Conservation (phyloP, 2,888 invertebrate species). For the Junonia oenone region DNA sequence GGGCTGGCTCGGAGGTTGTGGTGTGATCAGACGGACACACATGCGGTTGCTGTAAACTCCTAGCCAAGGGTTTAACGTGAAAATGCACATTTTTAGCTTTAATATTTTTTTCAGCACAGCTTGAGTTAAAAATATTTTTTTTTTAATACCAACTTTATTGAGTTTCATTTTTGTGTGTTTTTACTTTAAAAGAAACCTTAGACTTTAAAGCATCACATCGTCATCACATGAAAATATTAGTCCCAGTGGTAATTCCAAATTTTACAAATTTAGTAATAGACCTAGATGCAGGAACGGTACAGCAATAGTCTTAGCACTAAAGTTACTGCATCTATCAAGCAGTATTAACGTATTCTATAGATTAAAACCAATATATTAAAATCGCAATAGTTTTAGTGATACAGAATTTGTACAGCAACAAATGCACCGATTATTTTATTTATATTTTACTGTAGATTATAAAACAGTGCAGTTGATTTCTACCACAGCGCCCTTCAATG, state of each 20-base stretch:
- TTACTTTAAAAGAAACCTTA: constrained; percentile 14
- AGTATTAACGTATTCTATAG: constrained; percentile 52
- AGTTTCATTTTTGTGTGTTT: constrained; percentile 33
- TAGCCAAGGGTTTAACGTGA: constrained; percentile 43
- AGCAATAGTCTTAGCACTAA: constrained; percentile 22
- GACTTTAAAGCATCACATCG: constrained; percentile 53
- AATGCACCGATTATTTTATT: constrained; percentile 19
- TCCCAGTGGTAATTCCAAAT: constrained; percentile 21
- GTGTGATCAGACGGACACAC: constrained; percentile 10
- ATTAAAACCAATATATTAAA: constrained; percentile 34
- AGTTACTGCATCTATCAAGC: constrained; percentile 56
- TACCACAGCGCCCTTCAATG: neutral
- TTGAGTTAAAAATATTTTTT: constrained; percentile 44
- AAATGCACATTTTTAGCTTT: constrained; percentile 72
- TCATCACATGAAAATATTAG: constrained; percentile 50
- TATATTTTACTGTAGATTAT: constrained; percentile 6
- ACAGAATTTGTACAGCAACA: constrained; percentile 31
- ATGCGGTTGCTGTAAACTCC: constrained; percentile 16
- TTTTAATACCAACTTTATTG: constrained; percentile 31
- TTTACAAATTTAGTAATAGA: constrained; percentile 24
- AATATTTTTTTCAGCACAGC: constrained; percentile 59
- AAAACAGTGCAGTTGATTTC: constrained; percentile 2
- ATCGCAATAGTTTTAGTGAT: constrained; percentile 26
- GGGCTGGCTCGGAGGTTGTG: constrained; percentile 31
- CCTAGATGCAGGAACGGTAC: constrained; percentile 47